Evolutionary conservation across 1,140 invertebrate genomes (phyloP).

Genomic region (Leptinotarsa texana): DNA sequence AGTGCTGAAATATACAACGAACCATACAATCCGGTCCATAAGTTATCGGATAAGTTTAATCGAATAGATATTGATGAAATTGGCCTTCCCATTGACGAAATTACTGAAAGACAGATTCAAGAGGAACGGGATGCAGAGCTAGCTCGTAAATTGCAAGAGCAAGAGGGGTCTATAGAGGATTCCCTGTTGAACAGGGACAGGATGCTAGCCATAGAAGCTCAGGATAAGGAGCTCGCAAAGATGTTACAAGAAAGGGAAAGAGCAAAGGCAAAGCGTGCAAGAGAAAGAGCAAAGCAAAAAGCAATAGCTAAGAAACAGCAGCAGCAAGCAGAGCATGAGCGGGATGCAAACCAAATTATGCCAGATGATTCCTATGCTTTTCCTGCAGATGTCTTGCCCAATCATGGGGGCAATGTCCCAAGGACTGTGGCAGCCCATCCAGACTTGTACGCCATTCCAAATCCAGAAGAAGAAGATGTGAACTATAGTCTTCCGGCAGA

Average conservation of each 20-base stretch:
- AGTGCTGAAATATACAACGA: slow-evolving; percentile 47
- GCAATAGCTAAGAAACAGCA: slow-evolving; percentile 65
- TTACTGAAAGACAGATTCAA: slow-evolving; percentile 62
- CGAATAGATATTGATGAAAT: slow-evolving; percentile 51
- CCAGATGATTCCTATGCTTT: slow-evolving; percentile 53
- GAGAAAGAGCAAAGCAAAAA: slow-evolving; percentile 68
- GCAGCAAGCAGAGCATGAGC: slow-evolving; percentile 51
- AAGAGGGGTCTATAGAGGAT: slow-evolving; percentile 64
- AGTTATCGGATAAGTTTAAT: slow-evolving; percentile 43
- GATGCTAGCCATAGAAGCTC: slow-evolving; percentile 83
- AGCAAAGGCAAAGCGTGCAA: slow-evolving; percentile 68
- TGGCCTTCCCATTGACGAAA: slow-evolving; percentile 60
- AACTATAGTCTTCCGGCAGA: slow-evolving; percentile 54
- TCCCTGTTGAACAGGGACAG: slow-evolving; percentile 70
- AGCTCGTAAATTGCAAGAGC: slow-evolving; percentile 62
- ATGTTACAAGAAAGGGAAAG: slow-evolving; percentile 86
- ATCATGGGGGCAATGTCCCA: slow-evolving; percentile 31
- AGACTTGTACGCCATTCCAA: slow-evolving; percentile 44
- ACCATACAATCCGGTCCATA: slow-evolving; percentile 38
- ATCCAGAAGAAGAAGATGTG: slow-evolving; percentile 47
- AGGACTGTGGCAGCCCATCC: slow-evolving; percentile 38
- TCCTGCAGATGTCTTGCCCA: slow-evolving; percentile 50
- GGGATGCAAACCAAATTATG: slow-evolving; percentile 43
- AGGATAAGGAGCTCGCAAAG: slow-evolving; percentile 87
- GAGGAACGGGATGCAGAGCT: slow-evolving; percentile 65